These are phyloP conservation scores for Bombus ignitus DNA, from an alignment of 1,140 invertebrate species.

Conservation along the genomic window DNA sequence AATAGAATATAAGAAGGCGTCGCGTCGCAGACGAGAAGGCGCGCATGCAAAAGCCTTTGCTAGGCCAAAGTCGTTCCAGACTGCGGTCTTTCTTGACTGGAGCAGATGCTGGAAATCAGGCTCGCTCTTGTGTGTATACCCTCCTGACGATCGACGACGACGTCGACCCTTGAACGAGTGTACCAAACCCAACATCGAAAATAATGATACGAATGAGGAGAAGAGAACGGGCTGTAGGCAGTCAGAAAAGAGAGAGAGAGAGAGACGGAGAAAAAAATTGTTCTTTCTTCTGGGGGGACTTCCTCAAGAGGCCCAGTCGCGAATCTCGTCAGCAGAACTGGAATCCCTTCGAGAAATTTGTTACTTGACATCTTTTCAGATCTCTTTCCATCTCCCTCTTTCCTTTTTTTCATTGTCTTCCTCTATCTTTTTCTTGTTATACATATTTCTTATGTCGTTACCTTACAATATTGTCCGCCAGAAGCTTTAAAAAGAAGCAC, in stretches of 20 bases:
- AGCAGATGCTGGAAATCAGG: constrained; percentile 79
- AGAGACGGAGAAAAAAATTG: constrained; percentile 28
- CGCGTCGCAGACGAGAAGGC: constrained; percentile 32
- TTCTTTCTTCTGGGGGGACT: constrained; percentile 48
- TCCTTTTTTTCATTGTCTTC: neutral
- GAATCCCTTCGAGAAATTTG: constrained; percentile 62
- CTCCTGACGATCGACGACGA: constrained; percentile 63
- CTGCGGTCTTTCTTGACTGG: constrained; percentile 51
- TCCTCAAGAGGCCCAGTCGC: constrained; percentile 56
- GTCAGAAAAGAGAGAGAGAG: constrained; percentile 10
- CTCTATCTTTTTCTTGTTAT: neutral
- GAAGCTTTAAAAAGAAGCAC: constrained; percentile 45
- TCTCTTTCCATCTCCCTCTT: constrained; percentile 23
- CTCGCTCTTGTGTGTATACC: constrained; percentile 66
- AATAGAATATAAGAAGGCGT: constrained; percentile 46
- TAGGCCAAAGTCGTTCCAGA: constrained; percentile 47
- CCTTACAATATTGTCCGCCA: constrained; percentile 22
- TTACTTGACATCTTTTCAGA: constrained; percentile 59
- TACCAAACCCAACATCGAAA: constrained; percentile 71
- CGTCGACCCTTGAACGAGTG: constrained; percentile 67
- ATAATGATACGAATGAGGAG: constrained; percentile 68
- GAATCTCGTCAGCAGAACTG: constrained; percentile 57
- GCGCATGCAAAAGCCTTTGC: constrained; percentile 54
- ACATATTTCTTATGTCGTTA: constrained; percentile 15
- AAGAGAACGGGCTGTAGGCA: constrained; percentile 57